These are phyloP conservation scores for Hypsopygia costalis DNA, from an alignment of 2,888 invertebrate species.

Conservation along the genomic window DNA sequence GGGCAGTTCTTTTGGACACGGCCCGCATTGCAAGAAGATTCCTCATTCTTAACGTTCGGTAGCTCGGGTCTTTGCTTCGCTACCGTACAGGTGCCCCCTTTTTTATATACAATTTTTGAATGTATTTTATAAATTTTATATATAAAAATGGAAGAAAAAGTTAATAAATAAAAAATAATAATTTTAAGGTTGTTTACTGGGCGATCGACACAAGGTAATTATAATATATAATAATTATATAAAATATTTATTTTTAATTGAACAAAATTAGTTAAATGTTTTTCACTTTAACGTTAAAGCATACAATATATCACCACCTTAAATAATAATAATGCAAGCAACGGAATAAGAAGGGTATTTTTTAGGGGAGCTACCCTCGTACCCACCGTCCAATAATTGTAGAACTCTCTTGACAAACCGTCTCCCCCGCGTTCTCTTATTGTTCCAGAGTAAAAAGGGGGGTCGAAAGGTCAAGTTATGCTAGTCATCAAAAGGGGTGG, in stretches of 20 bases:
- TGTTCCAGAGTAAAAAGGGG: slow-evolving; percentile 13
- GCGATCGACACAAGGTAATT: no score
- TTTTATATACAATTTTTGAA: no score
- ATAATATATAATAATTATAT: neutral
- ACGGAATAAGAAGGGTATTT: slow-evolving; percentile 56
- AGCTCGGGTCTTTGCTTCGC: no score
- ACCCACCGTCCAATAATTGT: slow-evolving; percentile 34
- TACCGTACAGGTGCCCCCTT: no score
- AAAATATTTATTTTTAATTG: slow-evolving; percentile 13
- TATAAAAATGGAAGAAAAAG: no score
- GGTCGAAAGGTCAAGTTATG: slow-evolving; percentile 26
- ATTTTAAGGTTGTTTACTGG: no score
- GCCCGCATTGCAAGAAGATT: no score
- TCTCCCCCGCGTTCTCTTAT: neutral
- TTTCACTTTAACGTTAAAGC: no score
- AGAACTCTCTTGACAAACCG: slow-evolving; percentile 24
- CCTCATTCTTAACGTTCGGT: no score
- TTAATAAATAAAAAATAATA: no score
- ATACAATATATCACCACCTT: slow-evolving; percentile 2
- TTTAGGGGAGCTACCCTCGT: slow-evolving; percentile 51
- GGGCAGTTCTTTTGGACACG: no score
- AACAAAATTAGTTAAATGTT: neutral
- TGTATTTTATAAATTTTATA: no score
- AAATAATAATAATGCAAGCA: slow-evolving; percentile 43
- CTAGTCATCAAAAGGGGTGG: slow-evolving; percentile 31